phyloP scores from a whole-genome alignment of 1,140 invertebrate species.

The Tetramorium alpestre region DNA sequence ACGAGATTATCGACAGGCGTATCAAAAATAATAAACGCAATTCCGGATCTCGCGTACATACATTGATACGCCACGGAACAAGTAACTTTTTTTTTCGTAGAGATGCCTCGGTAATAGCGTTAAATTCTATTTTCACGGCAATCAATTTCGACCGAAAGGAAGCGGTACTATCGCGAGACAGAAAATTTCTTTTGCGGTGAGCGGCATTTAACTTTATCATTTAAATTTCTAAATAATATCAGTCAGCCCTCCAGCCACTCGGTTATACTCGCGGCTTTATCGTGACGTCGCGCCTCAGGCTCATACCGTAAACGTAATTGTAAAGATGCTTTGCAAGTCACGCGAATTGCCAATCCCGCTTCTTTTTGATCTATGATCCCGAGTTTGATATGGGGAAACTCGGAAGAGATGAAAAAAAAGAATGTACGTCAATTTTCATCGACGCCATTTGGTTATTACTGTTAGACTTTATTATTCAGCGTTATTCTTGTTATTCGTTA shows the following conservation, averaged over 20 bases:
- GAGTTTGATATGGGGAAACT: neutral
- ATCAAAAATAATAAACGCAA: slow-evolving; percentile 19
- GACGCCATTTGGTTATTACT: neutral
- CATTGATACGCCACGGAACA: slow-evolving; percentile 14
- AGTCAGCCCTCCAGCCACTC: neutral
- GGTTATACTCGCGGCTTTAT: slow-evolving; percentile 25
- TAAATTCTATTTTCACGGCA: slow-evolving; percentile 20
- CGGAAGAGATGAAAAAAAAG: neutral
- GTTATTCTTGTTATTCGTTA: neutral
- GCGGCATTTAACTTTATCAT: slow-evolving; percentile 30
- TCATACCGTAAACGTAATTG: slow-evolving; percentile 36
- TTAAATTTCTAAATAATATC: slow-evolving; percentile 51
- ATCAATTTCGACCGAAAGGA: slow-evolving; percentile 13
- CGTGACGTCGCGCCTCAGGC: slow-evolving; percentile 15
- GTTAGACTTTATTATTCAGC: neutral
- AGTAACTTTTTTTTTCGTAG: slow-evolving; percentile 7
- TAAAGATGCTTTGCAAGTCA: slow-evolving; percentile 36
- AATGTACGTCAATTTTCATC: neutral
- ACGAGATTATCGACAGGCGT: slow-evolving; percentile 46
- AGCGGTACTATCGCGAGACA: neutral
- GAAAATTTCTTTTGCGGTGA: slow-evolving; percentile 9
- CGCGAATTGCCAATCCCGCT: slow-evolving; percentile 41
- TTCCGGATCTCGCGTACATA: neutral
- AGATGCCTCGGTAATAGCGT: neutral
- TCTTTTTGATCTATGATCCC: slow-evolving; percentile 33